Evolutionary conservation across 1,140 invertebrate species (phyloP).

Genomic region (Neoseiulus cucumeris): DNA sequence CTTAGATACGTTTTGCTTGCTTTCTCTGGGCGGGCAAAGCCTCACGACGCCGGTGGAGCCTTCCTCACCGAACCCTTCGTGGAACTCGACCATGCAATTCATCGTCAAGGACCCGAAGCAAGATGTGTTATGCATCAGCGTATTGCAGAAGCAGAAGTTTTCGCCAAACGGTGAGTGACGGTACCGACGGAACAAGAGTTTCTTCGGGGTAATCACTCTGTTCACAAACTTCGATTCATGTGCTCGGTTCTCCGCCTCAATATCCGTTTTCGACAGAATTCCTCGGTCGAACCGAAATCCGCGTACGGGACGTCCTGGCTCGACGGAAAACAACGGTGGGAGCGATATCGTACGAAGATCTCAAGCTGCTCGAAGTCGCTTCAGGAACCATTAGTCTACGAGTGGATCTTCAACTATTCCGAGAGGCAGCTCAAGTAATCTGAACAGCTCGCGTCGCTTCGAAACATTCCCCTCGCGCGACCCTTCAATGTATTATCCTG

Average conservation of each 20-base stretch:
- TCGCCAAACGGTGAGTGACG: conserved; percentile 50
- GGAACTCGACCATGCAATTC: conserved; percentile 68
- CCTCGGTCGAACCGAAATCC: conserved; percentile 49
- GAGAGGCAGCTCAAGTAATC: not conserved
- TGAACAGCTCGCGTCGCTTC: not conserved
- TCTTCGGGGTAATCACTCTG: not conserved
- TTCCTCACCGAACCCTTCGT: conserved; percentile 41
- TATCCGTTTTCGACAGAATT: conserved; percentile 37
- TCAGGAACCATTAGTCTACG: not conserved
- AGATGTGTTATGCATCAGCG: conserved; percentile 51
- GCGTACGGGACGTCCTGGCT: conserved; percentile 42
- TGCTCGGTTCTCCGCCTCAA: not conserved
- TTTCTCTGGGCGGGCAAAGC: conserved; percentile 52
- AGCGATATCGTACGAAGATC: not conserved
- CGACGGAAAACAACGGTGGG: not conserved
- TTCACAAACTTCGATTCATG: not conserved
- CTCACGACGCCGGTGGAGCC: conserved; percentile 44
- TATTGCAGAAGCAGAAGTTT: conserved; percentile 54
- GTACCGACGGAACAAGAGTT: too few relatives aligned
- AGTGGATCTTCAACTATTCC: conserved; percentile 1
- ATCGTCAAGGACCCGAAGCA: conserved; percentile 46
- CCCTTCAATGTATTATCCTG: too few relatives aligned
- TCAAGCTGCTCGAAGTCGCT: not conserved
- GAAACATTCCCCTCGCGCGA: too few relatives aligned
- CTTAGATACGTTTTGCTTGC: conserved; percentile 36